Base-by-base conservation (phyloP, 1,140 invertebrate genomes). In the Meteorus sp. region DNA sequence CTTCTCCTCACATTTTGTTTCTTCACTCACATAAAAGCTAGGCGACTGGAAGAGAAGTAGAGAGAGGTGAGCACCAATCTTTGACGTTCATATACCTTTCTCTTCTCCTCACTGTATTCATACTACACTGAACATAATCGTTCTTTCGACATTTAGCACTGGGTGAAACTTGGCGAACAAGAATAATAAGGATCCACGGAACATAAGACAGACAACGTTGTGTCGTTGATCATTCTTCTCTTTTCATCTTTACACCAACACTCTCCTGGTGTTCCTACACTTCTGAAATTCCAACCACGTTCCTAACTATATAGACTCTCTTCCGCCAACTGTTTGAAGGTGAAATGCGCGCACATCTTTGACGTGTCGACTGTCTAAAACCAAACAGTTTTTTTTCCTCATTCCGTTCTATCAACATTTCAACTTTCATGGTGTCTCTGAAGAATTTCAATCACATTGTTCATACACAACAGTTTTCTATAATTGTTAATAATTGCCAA, bases 131-230 rank as follows among this genome's bases (percentile, higher is more conserved):
- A 22, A 29, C 39, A 59, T 52, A 44, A 52, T 52, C 41, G 37
- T 52, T 59, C 48, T 59, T 59, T 59, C 48, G 48, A 59, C 56
- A 59, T 59, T 59, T 59, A 59, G 39, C 25, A 29, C 17, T 25
- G 33, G 22, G 25, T n/a, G 20, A 41, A 37, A 43, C 39, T 19
- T 23, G 41, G 25, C 15, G 43, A 45, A 29, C 19, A 27, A 55
- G 23, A 47, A 47, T 47, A 25, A 27, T 47, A 13, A 47, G 25
- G 25, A 47, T 47, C 11, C 22, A 27, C 13, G 15, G 7, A 37
- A 7, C 0, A 35, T 17, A 31, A 52, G 22, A 23, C 15, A 17
- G 25, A 45, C 13, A 45, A 19, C 19, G 11, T 23, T 45, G 23
- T 23, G 22, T 8, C 43, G n/a, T 45, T 25, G n/a, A 11, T 23